Conservation (phyloP, 2,113 vertebrate genomes). For the Chiloscyllium plagiosum region DNA sequence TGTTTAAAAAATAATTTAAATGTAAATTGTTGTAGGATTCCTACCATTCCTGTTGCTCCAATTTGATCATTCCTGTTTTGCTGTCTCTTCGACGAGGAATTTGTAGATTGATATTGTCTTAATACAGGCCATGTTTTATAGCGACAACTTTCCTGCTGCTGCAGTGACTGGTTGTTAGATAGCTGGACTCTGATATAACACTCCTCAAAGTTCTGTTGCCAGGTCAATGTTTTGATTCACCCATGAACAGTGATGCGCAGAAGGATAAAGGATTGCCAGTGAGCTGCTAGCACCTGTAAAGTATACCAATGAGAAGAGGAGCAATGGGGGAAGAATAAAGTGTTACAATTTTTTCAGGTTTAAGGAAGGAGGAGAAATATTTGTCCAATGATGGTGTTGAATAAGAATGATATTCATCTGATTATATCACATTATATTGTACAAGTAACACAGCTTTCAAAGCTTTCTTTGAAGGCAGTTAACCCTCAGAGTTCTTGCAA, state of each 20-base stretch:
- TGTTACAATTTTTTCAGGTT: neutral
- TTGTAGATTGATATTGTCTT: neutral
- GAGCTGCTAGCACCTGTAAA: neutral
- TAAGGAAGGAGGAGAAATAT: neutral
- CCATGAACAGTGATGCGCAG: neutral
- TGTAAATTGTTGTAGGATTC: neutral
- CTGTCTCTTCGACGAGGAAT: neutral
- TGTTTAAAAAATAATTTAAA: neutral
- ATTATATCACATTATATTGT: neutral
- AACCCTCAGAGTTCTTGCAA: neutral
- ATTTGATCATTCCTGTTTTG: neutral
- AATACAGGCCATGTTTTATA: neutral
- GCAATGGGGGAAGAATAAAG: neutral
- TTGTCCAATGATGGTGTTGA: too few relatives aligned
- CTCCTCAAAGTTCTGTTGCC: neutral
- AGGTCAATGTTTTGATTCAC: neutral
- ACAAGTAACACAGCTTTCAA: neutral
- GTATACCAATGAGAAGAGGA: neutral
- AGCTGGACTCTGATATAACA: neutral
- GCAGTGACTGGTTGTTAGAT: neutral
- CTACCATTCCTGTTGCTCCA: neutral
- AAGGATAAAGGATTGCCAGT: neutral
- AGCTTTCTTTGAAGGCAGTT: neutral
- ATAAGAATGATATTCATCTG: neutral
- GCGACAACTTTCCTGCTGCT: neutral